Percentiles rank a stretch among this genome's conserved stretches.
Conservation (phyloP, 2,797 vertebrate species). For the Australoheros facetus region DNA sequence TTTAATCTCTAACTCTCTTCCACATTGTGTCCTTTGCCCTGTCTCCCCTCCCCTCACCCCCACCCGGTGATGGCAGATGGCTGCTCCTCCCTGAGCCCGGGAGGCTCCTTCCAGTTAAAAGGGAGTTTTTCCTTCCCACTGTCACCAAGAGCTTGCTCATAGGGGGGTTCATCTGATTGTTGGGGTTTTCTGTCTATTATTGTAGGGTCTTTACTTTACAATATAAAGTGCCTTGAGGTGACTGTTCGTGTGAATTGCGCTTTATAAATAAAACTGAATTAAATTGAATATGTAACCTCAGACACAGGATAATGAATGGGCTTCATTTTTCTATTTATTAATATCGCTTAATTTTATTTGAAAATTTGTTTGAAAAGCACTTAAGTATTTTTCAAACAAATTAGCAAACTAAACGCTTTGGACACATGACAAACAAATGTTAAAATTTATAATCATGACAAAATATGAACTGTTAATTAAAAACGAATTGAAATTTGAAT, state of each 20-base stretch:
- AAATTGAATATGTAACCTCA: background rate
- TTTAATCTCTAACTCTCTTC: background rate
- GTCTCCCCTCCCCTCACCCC: background rate
- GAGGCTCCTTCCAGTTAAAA: background rate
- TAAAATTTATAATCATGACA: background rate
- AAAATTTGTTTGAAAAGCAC: background rate
- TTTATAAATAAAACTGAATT: background rate
- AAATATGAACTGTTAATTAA: background rate
- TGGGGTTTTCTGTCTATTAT: background rate
- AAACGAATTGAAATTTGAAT: background rate
- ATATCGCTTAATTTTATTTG: background rate
- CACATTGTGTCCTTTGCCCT: background rate
- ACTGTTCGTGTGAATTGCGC: background rate
- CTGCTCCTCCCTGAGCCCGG: background rate
- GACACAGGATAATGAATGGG: background rate
- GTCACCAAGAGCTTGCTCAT: background rate
- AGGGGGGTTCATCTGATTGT: background rate
- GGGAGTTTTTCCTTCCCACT: background rate
- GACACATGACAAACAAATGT: background rate
- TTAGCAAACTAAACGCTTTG: background rate
- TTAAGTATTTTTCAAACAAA: background rate
- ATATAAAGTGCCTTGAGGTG: background rate
- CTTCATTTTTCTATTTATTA: background rate
- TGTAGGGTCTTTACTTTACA: background rate
- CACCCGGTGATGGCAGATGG: background rate